A percentile compares a stretch with the other conserved stretches of the same genome.
Conservation (phyloP, 2,113 vertebrate species). For the Excalfactoria chinensis region DNA sequence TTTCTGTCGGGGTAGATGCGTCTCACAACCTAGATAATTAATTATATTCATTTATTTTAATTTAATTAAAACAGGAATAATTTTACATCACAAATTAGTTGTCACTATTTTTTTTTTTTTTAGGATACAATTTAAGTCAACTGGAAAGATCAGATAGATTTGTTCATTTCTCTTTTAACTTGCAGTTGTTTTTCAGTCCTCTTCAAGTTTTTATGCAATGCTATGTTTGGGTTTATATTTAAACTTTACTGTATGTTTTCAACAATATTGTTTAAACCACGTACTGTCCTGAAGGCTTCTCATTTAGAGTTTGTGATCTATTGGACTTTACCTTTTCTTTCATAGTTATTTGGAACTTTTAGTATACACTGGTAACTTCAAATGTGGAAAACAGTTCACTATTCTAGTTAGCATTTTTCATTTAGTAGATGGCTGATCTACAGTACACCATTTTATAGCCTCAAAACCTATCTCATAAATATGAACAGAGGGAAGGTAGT, state of each 20-base stretch:
- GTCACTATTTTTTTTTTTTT: slow-evolving; percentile 5
- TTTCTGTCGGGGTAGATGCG: neutral
- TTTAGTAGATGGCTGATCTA: neutral
- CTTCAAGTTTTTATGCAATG: slow-evolving; percentile 9
- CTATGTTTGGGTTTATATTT: slow-evolving; percentile 2
- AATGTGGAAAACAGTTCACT: neutral
- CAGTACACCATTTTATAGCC: neutral
- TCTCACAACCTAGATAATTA: slow-evolving; percentile 39
- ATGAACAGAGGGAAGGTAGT: neutral
- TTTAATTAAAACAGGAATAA: slow-evolving; percentile 58
- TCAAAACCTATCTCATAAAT: neutral
- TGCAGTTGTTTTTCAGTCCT: slow-evolving; percentile 31
- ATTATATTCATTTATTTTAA: slow-evolving; percentile 47
- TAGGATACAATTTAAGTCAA: neutral
- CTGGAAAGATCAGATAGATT: slow-evolving; percentile 58
- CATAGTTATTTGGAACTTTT: neutral
- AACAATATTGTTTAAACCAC: neutral
- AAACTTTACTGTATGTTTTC: neutral
- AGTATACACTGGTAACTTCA: neutral
- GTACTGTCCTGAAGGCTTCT: neutral
- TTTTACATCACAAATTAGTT: slow-evolving; percentile 59
- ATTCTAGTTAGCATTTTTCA: neutral
- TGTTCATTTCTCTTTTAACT: slow-evolving; percentile 35
- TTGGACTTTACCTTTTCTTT: slow-evolving; percentile 10
- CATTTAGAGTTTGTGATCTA: neutral